Percentiles rank a stretch among this genome's conserved stretches.
These are phyloP conservation scores for Alloscopus bannaensis DNA, from an alignment of 2,888 invertebrate genomes.

Conservation along the genomic window DNA sequence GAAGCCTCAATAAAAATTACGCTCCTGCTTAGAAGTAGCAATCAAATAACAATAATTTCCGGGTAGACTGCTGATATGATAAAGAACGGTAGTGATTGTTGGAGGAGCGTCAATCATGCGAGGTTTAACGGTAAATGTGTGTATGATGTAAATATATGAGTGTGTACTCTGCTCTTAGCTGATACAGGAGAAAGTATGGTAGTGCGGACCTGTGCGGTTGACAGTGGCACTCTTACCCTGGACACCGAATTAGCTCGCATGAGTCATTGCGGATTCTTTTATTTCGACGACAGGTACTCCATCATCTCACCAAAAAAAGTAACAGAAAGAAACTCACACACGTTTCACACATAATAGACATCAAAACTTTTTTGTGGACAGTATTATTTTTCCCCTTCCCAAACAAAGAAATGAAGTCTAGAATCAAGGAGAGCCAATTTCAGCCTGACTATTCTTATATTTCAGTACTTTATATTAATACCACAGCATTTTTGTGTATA, in stretches of 20 bases:
- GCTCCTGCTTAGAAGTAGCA: too few species aligned
- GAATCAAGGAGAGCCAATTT: too few species aligned
- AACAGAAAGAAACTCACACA: slow-evolving; percentile 12
- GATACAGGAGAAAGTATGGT: slow-evolving; percentile 74
- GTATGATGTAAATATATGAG: too few species aligned
- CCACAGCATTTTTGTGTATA: too few species aligned
- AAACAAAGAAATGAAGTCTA: neutral
- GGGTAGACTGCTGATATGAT: too few species aligned
- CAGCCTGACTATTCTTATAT: neutral
- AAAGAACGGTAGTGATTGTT: too few species aligned
- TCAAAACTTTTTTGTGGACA: slow-evolving; percentile 16
- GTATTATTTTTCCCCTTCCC: neutral
- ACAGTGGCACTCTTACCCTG: slow-evolving; percentile 76
- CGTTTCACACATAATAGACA: slow-evolving; percentile 14
- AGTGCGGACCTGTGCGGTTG: slow-evolving; percentile 78
- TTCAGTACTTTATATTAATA: too few species aligned
- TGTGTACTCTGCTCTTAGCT: slow-evolving; percentile 73
- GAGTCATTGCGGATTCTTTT: slow-evolving; percentile 78
- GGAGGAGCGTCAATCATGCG: too few species aligned
- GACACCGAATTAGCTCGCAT: slow-evolving; percentile 78
- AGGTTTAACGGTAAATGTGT: too few species aligned
- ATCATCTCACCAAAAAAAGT: slow-evolving; percentile 45
- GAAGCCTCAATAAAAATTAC: too few species aligned
- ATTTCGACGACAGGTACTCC: slow-evolving; percentile 75
- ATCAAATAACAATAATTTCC: too few species aligned